Conservation (phyloP, 1,140 invertebrate genomes). For the Melitaea cinxia region DNA sequence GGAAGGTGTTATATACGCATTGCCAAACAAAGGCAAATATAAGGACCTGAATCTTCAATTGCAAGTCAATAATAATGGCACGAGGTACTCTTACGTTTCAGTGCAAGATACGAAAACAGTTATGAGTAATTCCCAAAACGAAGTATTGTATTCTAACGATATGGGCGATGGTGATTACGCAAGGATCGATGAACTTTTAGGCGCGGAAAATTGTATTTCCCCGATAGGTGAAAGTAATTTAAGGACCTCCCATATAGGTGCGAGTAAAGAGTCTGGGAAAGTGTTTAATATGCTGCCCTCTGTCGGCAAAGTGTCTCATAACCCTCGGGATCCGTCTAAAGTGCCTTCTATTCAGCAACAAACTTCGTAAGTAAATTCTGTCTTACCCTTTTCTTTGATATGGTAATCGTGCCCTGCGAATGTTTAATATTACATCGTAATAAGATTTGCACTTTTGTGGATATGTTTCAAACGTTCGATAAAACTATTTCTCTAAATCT, state of each 20-base stretch:
- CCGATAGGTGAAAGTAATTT: constrained; percentile 68
- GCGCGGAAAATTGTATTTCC: constrained; percentile 73
- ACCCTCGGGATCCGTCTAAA: constrained; percentile 62
- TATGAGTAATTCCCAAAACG: constrained; percentile 77
- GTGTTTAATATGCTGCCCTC: constrained; percentile 70
- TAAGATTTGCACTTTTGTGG: not conserved
- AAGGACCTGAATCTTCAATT: constrained; percentile 78
- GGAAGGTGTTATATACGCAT: constrained; percentile 78
- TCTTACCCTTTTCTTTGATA: not conserved
- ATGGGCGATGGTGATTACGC: constrained; percentile 73
- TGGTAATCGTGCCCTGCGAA: not conserved
- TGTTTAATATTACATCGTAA: not conserved
- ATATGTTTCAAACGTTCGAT: not conserved
- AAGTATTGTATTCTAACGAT: constrained; percentile 71
- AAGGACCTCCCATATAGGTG: constrained; percentile 70
- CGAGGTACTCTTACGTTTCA: constrained; percentile 75
- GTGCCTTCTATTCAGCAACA: constrained; percentile 66
- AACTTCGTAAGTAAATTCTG: constrained; percentile 54
- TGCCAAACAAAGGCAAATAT: constrained; percentile 80
- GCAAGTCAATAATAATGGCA: constrained; percentile 78
- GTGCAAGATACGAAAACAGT: constrained; percentile 73
- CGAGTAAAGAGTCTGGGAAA: constrained; percentile 50
- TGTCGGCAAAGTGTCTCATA: constrained; percentile 68
- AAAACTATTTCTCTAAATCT: not conserved
- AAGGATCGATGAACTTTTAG: constrained; percentile 71